Evolutionary conservation across 2,113 vertebrate genomes (phyloP), one percentile per base, ranked within the genome.

Genomic region (Triplophysa rosa): DNA sequence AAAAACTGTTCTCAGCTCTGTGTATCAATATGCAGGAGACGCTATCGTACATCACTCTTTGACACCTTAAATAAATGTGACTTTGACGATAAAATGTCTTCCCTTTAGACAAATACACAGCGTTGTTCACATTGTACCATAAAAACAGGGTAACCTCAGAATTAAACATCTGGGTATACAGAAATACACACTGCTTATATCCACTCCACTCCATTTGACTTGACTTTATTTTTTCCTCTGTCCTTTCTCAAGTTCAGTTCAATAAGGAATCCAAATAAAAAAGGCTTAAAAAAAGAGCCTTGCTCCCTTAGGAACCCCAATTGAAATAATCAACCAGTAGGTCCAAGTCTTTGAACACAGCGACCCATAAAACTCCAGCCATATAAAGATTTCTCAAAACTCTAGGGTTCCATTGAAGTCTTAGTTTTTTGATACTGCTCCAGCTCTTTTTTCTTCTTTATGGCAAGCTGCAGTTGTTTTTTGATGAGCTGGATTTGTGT

Each of bases 401-500:
- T 79, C 79, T 85, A 81, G 70, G 75, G 58, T 66, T 85, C 79
- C 74, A 84, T 77, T 85, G 86, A 77, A 58, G 42, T 75, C 63
- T 92, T 94, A 87, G 93, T 95, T 87, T 91, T 94, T 84, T 96
- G 96, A 86, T 93, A 95, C 82, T 95, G 95, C 87, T 98, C 96
- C 79, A 99, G 92, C 89, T 98, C 97, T 23, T 92, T 90, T 85
- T 98, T 99, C 87, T 95, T 93, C 89, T 94, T 95, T 93, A 98
- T 93, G 12, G 96, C 98, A 1, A 94, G 88, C 81, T 96, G 97
- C 80, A 99, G 90, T 90, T 99, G 96, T 87, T 97, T 94, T 81
- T 95, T 98, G 87, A 99, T 98, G 77, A 94, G 88, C 84, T 94
- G 89, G 0, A 99, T 99, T 83, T 99, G 96, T 78, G 93, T 94